A percentile compares a stretch with the other conserved stretches of the same genome.
These are phyloP conservation scores for Rhopalosiphum maidis DNA, from an alignment of 1,140 invertebrate species.

Conservation along the genomic window DNA sequence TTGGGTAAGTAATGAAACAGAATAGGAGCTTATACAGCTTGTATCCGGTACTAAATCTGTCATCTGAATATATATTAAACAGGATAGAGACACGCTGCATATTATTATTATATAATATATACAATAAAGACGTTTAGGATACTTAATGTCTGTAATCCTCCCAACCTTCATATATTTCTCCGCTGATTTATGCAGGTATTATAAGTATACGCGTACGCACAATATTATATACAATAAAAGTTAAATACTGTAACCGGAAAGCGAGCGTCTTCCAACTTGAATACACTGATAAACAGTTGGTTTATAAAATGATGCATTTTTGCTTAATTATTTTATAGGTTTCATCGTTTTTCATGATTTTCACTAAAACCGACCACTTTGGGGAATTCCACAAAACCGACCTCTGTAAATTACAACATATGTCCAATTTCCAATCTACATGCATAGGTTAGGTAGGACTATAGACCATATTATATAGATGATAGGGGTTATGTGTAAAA, in stretches of 20 bases:
- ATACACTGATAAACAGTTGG: neutral
- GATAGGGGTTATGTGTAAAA: neutral
- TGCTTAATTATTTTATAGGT: neutral
- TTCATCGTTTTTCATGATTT: neutral
- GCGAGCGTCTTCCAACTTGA: neutral
- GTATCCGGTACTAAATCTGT: neutral
- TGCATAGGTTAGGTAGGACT: neutral
- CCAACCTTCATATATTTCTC: neutral
- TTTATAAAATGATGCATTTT: neutral
- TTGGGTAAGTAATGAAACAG: neutral
- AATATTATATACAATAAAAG: neutral
- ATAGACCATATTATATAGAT: neutral
- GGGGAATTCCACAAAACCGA: neutral
- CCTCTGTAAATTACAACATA: neutral
- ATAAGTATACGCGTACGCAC: neutral
- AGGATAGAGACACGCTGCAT: neutral
- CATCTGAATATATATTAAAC: constrained; percentile 1
- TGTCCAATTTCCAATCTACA: constrained; percentile 2
- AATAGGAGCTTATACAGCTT: neutral
- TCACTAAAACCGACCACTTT: neutral
- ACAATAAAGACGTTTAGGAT: neutral
- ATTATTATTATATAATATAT: constrained; percentile 10
- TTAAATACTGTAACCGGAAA: neutral
- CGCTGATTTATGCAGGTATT: neutral
- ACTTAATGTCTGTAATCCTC: neutral